These are phyloP conservation scores for Carabus problematicus DNA, from an alignment of 2,888 invertebrate species.

Conservation along the genomic window DNA sequence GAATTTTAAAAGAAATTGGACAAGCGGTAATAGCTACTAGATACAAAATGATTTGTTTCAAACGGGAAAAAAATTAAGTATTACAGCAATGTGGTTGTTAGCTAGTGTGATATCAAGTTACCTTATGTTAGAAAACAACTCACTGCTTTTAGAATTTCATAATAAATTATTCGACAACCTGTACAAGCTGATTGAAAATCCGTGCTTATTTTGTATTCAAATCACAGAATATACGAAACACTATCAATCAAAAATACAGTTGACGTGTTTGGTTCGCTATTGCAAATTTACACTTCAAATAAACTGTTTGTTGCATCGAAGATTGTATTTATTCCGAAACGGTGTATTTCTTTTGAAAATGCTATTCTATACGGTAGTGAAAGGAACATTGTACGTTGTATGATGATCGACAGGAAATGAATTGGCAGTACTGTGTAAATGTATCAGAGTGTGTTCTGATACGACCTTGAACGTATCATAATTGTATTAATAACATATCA, in stretches of 20 bases:
- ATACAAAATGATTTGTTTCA: not conserved
- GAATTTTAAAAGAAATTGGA: not conserved
- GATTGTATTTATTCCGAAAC: too few species aligned
- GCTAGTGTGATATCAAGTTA: constrained; percentile 22
- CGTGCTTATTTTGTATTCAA: constrained; percentile 18
- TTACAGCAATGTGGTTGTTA: not conserved
- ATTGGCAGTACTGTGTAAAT: constrained; percentile 27
- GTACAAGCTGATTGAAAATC: constrained; percentile 6
- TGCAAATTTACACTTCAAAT: too few species aligned
- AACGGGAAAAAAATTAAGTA: not conserved
- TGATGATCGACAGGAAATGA: constrained; percentile 16
- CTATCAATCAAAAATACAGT: constrained; percentile 27
- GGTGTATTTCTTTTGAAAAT: not conserved
- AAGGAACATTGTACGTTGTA: too few species aligned
- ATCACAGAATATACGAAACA: constrained; percentile 14
- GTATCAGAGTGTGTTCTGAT: constrained; percentile 21
- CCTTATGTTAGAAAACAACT: constrained; percentile 4
- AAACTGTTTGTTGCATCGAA: too few species aligned
- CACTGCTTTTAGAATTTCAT: not conserved
- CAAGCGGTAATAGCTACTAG: not conserved
- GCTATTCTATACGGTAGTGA: too few species aligned
- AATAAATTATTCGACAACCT: constrained; percentile 7
- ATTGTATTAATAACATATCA: constrained; percentile 41
- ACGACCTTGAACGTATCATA: constrained; percentile 31
- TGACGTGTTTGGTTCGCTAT: too few species aligned